Evolutionary conservation across 2,797 vertebrate species (phyloP).

Genomic region (Lagocephalus sceleratus): DNA sequence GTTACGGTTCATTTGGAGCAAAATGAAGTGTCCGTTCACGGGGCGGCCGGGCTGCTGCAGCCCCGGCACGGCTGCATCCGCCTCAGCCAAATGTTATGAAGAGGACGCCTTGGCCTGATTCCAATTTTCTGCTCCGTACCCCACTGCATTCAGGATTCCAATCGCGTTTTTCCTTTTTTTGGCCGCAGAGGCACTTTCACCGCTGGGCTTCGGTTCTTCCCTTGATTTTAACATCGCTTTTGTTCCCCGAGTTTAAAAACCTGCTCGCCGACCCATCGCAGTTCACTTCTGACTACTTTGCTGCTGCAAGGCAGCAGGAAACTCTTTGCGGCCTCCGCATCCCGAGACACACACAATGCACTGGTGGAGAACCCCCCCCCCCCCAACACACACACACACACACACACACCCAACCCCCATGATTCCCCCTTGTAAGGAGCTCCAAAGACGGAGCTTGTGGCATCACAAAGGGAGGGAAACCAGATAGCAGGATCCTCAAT

Average conservation of each 20-base stretch:
- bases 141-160: constrained; percentile 14
- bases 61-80: too few species aligned
- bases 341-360: constrained; percentile 40
- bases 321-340: constrained; percentile 45
- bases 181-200: constrained; percentile 2
- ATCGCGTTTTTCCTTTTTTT: constrained; percentile 13
- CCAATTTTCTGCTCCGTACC: neutral
- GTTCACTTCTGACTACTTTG: constrained; percentile 30
- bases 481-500: constrained; percentile 62
- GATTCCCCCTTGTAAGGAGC: constrained; percentile 52
- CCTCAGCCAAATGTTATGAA: neutral
- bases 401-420: too few species aligned
- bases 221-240: constrained; percentile 28
- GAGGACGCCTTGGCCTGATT: constrained; percentile 3
- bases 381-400: too few species aligned
- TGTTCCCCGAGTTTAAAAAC: constrained; percentile 33
- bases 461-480: constrained; percentile 54
- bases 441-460: constrained; percentile 59
- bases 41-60: too few species aligned
- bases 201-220: constrained; percentile 16
- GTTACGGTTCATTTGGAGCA: too few species aligned
- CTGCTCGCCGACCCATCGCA: constrained; percentile 35
- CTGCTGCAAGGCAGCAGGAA: constrained; percentile 54
- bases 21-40: too few species aligned
- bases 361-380: constrained; percentile 20